Evolutionary conservation across 1,140 invertebrate species (phyloP).

Genomic region (Bombus superbus): DNA sequence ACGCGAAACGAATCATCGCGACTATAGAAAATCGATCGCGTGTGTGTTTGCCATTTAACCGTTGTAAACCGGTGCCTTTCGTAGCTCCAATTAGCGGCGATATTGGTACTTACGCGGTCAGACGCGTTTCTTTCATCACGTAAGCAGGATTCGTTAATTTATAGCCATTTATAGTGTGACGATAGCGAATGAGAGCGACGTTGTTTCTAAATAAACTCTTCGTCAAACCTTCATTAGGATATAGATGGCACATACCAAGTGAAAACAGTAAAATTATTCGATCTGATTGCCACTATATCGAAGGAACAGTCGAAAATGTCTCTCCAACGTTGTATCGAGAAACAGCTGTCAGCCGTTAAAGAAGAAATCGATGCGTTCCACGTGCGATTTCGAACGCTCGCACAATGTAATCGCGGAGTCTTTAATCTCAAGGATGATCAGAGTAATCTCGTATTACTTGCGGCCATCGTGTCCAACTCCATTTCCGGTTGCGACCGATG

Average conservation of each 20-base stretch:
- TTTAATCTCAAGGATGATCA: constrained; percentile 16
- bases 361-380: neutral
- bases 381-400: neutral
- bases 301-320: neutral
- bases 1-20: constrained; percentile 42
- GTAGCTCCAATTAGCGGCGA: constrained; percentile 26
- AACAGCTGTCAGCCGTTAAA: neutral
- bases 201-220: neutral
- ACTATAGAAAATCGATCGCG: constrained; percentile 21
- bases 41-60: neutral
- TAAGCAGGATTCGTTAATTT: neutral
- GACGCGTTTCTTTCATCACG: neutral
- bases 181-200: neutral
- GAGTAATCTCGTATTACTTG: constrained; percentile 26
- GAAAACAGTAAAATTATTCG: neutral
- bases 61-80: constrained; percentile 31
- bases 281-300: neutral
- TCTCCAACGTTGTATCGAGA: neutral
- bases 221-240: neutral
- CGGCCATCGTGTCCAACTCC: constrained; percentile 25
- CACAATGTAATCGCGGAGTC: neutral
- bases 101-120: neutral
- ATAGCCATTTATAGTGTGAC: neutral
- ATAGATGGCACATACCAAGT: too few relatives aligned
- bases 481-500: constrained; percentile 44